Conservation (phyloP, 2,797 vertebrate genomes). For the Helostoma temminkii region DNA sequence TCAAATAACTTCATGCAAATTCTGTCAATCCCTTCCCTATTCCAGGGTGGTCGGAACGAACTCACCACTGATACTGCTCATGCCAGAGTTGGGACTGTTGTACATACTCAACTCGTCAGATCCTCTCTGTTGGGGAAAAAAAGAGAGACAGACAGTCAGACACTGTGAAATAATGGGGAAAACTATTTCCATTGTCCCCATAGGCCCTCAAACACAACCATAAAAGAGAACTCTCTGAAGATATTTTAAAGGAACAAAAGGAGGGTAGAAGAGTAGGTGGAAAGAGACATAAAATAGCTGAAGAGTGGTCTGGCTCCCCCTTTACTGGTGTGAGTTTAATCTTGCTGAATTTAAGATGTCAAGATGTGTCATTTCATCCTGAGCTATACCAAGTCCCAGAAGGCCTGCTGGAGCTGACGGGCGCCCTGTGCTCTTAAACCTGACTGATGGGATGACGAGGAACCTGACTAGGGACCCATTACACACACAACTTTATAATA, state of each 20-base stretch:
- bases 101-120: conserved; percentile 98
- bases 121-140: conserved; percentile 88
- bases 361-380: conserved; percentile 80
- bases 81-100: conserved; percentile 94
- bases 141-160: conserved; percentile 23
- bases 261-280: conserved; percentile 12
- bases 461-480: conserved; percentile 72
- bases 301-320: conserved; percentile 43
- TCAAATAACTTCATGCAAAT: conserved; percentile 37
- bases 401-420: conserved; percentile 56
- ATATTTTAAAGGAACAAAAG: conserved; percentile 61
- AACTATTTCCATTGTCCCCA: conserved; percentile 59
- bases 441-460: conserved; percentile 81
- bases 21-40: conserved; percentile 23
- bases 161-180: conserved; percentile 40
- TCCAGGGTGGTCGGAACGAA: conserved; percentile 68
- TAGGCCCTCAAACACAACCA: conserved; percentile 50
- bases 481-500: conserved; percentile 78
- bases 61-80: conserved; percentile 97
- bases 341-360: conserved; percentile 81
- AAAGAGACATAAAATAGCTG: conserved; percentile 62
- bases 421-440: conserved; percentile 74
- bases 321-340: conserved; percentile 77
- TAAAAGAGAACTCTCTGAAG: conserved; percentile 66
- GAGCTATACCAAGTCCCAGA: conserved; percentile 69